phyloP scores from a whole-genome alignment of 2,888 invertebrate species.

The Papilio protenor region DNA sequence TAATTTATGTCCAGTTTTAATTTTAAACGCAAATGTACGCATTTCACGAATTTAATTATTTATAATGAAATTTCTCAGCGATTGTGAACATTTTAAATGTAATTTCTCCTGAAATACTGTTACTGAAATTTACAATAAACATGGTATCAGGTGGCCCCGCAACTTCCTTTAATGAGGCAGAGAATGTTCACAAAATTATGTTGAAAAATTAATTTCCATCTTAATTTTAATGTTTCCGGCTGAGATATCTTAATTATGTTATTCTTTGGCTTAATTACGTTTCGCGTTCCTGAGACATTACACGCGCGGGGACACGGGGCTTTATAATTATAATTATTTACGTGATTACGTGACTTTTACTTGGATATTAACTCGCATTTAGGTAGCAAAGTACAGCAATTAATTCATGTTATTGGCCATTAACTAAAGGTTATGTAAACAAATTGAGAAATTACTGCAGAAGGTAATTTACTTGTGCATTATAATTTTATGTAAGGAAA shows the following conservation, averaged over 20 bases:
- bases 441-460: not conserved
- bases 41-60: no score
- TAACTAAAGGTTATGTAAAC: not conserved
- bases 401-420: slow-evolving; percentile 10
- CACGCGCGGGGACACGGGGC: slow-evolving; percentile 4
- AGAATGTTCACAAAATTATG: not conserved
- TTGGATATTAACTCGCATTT: slow-evolving; percentile 10
- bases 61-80: no score
- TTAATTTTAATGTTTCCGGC: not conserved
- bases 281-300: not conserved
- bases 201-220: slow-evolving; percentile 3
- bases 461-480: not conserved
- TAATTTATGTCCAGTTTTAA: no score
- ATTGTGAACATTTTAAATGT: no score
- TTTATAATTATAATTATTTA: slow-evolving; percentile 17
- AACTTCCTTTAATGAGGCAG: not conserved
- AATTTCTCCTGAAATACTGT: no score
- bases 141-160: not conserved
- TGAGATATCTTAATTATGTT: slow-evolving; percentile 20
- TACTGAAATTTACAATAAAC: no score
- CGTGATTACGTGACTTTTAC: slow-evolving; percentile 15
- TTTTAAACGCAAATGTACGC: no score
- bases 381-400: slow-evolving; percentile 7
- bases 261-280: slow-evolving; percentile 3
- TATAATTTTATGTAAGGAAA: not conserved